A percentile compares a stretch with the other conserved stretches of the same genome.
Evolutionary conservation across 1,140 invertebrate species (phyloP).

Genomic region (Ceratosolen solmsi): DNA sequence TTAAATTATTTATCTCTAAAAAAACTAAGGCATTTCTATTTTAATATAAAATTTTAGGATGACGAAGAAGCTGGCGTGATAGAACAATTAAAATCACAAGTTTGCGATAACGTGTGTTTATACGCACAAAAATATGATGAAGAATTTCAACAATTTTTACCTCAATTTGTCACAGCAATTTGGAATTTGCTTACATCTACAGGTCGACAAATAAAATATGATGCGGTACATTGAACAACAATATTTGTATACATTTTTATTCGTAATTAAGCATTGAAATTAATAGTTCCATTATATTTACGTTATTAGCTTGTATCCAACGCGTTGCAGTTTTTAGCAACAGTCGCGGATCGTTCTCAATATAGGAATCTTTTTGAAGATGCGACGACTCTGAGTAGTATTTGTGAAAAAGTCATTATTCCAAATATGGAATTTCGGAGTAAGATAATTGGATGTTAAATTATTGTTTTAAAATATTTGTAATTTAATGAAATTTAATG

Average conservation of each 20-base stretch:
- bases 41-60: slow-evolving; percentile 74
- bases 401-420: slow-evolving; percentile 98
- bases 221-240: slow-evolving; percentile 77
- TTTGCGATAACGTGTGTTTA: slow-evolving; percentile 94
- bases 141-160: slow-evolving; percentile 92
- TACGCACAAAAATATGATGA: slow-evolving; percentile 99
- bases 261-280: background rate
- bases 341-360: slow-evolving; percentile 91
- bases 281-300: slow-evolving; percentile 55
- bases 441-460: slow-evolving; percentile 64
- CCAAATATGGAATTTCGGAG: slow-evolving; percentile 97
- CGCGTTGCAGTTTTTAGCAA: slow-evolving; percentile 94
- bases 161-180: slow-evolving; percentile 91
- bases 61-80: slow-evolving; percentile 92
- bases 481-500: background rate
- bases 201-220: slow-evolving; percentile 90
- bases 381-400: slow-evolving; percentile 87
- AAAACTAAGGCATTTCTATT: background rate
- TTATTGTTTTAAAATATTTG: background rate
- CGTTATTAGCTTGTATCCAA: slow-evolving; percentile 91
- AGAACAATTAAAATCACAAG: slow-evolving; percentile 93
- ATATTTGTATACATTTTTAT: background rate
- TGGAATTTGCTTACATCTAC: slow-evolving; percentile 93
- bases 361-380: slow-evolving; percentile 94
- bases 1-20: slow-evolving; percentile 16